Conservation (phyloP, 2,888 invertebrate species). For the Drosophila macrothrix region DNA sequence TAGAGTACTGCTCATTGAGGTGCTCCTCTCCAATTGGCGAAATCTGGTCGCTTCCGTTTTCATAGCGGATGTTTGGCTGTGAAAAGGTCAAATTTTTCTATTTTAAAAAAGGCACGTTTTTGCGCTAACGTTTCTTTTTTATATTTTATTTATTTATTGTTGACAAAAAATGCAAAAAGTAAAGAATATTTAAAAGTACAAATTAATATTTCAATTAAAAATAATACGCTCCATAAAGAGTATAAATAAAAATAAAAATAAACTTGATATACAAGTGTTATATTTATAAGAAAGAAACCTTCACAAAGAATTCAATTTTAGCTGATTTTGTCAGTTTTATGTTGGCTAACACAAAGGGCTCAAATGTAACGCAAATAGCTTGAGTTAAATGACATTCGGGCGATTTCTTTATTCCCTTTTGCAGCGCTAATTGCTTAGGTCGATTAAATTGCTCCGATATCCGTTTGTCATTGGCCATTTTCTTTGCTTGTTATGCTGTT, state of each 20-base stretch:
- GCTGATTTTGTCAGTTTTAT: background rate
- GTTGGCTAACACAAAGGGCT: background rate
- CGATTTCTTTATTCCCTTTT: slow-evolving; percentile 10
- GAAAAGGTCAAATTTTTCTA: background rate
- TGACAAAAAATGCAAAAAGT: background rate
- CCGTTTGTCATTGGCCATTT: slow-evolving; percentile 42
- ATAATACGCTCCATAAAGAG: background rate
- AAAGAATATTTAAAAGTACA: background rate
- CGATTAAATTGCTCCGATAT: slow-evolving; percentile 37
- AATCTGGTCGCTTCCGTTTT: background rate
- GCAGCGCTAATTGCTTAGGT: slow-evolving; percentile 43
- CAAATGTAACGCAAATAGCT: slow-evolving; percentile 1
- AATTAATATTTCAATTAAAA: background rate
- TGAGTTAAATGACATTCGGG: slow-evolving; percentile 9
- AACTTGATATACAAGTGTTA: background rate
- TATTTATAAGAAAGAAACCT: background rate
- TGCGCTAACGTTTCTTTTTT: background rate
- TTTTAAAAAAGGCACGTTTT: background rate
- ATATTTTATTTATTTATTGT: background rate
- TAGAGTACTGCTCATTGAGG: background rate
- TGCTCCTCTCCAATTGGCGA: background rate
- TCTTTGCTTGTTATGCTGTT: slow-evolving; percentile 7
- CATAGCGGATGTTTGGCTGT: background rate
- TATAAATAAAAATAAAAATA: background rate
- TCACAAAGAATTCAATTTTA: background rate